Evolutionary conservation across 2,113 vertebrate species (phyloP), one percentile per base, ranked within the genome.

Genomic region (Eurypyga helias): DNA sequence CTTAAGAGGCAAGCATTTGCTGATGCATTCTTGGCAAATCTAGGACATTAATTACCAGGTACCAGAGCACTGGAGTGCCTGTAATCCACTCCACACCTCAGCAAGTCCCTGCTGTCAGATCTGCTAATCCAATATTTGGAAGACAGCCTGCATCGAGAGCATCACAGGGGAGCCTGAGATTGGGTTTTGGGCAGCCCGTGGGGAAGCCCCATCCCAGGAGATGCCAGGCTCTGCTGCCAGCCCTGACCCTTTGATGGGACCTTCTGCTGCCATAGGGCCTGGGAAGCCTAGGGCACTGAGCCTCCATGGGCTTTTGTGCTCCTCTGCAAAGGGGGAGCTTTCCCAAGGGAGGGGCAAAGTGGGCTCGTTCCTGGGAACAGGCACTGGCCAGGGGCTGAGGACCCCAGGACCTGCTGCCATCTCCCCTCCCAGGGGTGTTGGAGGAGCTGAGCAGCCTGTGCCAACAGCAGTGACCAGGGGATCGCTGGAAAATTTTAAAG

Each of bases 391-490:
- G 25, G 26, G 29, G 10, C 19, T n/a, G 67, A 23, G n/a, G 19
- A 49, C 23, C 14, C 38, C 48, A 21, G 87, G 64, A 66, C 26
- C 46, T 29, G 64, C 55, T 89, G 51, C 17, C n/a, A 4, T 17
- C 23, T 58, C 77, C 25, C 15, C 15, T 66, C 24, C 15, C 0
- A 0, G 13, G 13, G 45, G 2, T 41, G 31, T 17, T 0, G 1
- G 76, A 34, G 58, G 49, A 58, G 25, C 17, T 0, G 4, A 31
- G 15, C 52, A 64, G 11, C 6, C 33, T 45, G 52, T 1, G 8
- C 31, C 1, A 3, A 11, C n/a, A 23, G 41, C 57, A 28, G 7
- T 12, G 49, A 34, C 48, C 0, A 0, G 34, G 34, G 76, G 20
- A 49, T 9, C 3, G 82, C 65, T 79, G 89, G 57, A 54, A 52